Base-by-base conservation (phyloP, 2,888 invertebrate species). In the Encarsia formosa region DNA sequence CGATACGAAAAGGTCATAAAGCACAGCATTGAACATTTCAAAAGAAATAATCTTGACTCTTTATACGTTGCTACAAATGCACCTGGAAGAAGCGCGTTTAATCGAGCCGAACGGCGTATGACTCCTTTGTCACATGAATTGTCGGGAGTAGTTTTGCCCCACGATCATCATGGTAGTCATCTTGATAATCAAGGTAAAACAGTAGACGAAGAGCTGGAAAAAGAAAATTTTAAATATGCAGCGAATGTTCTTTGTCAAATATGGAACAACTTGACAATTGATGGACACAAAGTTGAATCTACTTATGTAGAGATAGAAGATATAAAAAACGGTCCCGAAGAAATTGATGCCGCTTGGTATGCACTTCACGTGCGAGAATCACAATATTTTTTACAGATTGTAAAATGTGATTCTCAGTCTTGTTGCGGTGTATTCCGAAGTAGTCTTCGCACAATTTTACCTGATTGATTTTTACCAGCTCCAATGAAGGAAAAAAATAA, bases 61-160 rank as follows among this genome's bases (percentile, higher is more conserved):
- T 18, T 65, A 16, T 63, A 59, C 43, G 39, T 63, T 6, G 58
- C 59, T 13, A 64, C 63, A 23, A 62, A 63, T 57, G 65, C 66
- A 16, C n/a, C n/a, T n/a, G n/a, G n/a, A n/a, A n/a, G n/a, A n/a
- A n/a, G n/a, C n/a, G n/a, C n/a, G n/a, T n/a, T 60, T 41, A 73
- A 73, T 57, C 61, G 59, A 54, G 70, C 68, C 3, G 68, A 73
- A 54, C 38, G 67, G 16, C 47, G 69, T 49, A 64, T 66, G 63
- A 64, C 65, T 20, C 61, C 63, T 19, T 57, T 66, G 11, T 64
- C 61, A 49, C 46, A 56, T 15, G 61, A 64, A 50, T 56, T 70
- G 23, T 43, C 64, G 22, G 65, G 65, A 8, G 35, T 67, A 9
- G 60, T 71, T 44, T 50, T 70, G 18, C 60, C 59, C 4, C 63